Evolutionary conservation across 1,140 invertebrate species (phyloP), one percentile per base, ranked within the genome.

Genomic region (Venturia canescens): DNA sequence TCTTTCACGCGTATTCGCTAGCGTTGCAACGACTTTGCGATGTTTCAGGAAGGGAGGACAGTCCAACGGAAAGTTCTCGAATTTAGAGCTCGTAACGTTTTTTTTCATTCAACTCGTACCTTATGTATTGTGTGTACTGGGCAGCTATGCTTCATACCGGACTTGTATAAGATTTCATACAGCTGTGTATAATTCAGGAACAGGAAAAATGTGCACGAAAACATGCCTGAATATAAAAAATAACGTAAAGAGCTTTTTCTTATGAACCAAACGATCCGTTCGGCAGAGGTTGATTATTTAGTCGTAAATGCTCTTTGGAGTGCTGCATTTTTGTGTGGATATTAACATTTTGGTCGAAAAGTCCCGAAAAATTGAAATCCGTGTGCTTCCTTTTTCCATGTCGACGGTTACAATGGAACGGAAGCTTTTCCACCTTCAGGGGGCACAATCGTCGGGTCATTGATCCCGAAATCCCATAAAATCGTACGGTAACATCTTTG

Each of bases 61-160:
- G 50, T 27, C 38, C 38, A 57, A 57, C 71, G 21, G 16, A 48
- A 72, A 74, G 9, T 74, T 74, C 21, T 74, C 38, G 50, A 53
- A 50, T 74, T 3, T 74, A 26, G 23, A 77, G 53, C 31, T 38
- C 75, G 27, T 31, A 69, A 69, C 66, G 66, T 69, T 57, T 50
- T 74, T 74, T 74, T 74, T 74, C 3, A 26, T 57, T 18, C 21
- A n/a, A 0, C 9, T 57, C 53, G 6, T 21, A 18, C 21, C 21
- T 57, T 57, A 57, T 57, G 18, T 1, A n/a, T 21, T 57, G 53
- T n/a, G 2, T 9, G 7, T 44, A 11, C 11, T 44, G 13, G 7
- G 38, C 38, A 44, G 1, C 38, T 0, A 44, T 44, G 13, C 7
- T 44, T 44, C 38, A 44, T 44, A 13, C 38, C 13, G 38, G 38